Evolutionary conservation across 2,113 vertebrate species (phyloP).

Genomic region (Turnix velox): DNA sequence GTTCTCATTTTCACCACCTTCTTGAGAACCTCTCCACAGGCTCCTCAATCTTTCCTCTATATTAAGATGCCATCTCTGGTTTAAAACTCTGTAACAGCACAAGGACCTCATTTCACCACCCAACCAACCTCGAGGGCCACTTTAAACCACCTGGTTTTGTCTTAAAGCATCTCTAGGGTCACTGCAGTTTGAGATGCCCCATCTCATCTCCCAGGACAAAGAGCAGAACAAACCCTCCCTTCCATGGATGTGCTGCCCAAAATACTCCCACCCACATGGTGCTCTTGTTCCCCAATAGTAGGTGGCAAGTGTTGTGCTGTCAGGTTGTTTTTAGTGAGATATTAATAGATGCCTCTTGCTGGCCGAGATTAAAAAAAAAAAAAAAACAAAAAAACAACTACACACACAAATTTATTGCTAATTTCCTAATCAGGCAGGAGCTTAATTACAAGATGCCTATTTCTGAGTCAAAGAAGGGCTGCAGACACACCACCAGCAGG

Average conservation of each 20-base stretch:
- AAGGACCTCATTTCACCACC: not conserved
- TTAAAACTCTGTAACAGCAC: not conserved
- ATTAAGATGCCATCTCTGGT: not conserved
- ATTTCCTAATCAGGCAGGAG: slow-evolving; percentile 2
- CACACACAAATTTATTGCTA: not conserved
- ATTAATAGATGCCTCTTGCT: slow-evolving; percentile 31
- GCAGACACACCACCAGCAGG: not conserved
- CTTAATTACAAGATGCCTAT: not conserved
- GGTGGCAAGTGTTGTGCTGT: not conserved
- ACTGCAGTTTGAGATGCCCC: not conserved
- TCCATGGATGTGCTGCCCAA: not conserved
- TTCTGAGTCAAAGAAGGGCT: not conserved
- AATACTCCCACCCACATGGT: not conserved
- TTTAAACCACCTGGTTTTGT: not conserved
- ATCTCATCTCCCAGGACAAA: not conserved
- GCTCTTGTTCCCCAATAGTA: not conserved
- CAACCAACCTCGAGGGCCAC: not conserved
- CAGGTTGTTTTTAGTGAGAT: not conserved
- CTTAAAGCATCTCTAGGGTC: not conserved
- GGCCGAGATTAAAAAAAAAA: not conserved
- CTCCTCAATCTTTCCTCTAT: not conserved
- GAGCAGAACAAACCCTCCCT: not conserved
- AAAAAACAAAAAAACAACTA: too few species aligned
- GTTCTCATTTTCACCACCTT: not conserved
- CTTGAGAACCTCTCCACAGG: not conserved